Evolutionary conservation across 2,113 vertebrate genomes (phyloP).

Genomic region (Notiomystis cincta): DNA sequence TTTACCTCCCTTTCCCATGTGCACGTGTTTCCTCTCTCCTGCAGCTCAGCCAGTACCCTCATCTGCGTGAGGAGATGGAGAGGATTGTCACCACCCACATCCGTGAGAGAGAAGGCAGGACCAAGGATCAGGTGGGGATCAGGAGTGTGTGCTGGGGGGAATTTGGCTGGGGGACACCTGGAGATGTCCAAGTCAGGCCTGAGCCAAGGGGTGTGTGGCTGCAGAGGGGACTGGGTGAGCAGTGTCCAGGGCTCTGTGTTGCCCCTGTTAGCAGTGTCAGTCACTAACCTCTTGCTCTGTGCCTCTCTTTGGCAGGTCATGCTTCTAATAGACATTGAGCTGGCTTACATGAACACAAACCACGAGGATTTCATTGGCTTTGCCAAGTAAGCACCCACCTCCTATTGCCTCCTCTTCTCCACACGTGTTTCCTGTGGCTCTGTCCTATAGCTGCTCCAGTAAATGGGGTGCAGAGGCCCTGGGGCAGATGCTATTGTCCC

Average conservation of each 20-base stretch:
- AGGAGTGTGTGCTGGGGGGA: not conserved
- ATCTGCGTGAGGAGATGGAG: conserved; percentile 97
- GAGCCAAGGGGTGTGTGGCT: not conserved
- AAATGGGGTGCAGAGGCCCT: not conserved
- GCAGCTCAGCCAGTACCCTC: conserved; percentile 95
- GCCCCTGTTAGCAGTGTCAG: not conserved
- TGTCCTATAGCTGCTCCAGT: not conserved
- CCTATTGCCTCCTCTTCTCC: not conserved
- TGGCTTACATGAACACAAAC: conserved; percentile 99
- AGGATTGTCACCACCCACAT: conserved; percentile 96
- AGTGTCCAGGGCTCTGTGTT: not conserved
- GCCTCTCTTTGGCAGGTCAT: conserved; percentile 79
- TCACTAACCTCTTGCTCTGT: not conserved
- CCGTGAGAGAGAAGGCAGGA: conserved; percentile 91
- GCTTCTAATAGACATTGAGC: conserved; percentile 95
- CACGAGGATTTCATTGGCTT: conserved; percentile 99
- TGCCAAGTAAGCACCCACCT: conserved; percentile 85
- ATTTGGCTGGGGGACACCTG: not conserved
- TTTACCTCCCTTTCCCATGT: conserved; percentile 60
- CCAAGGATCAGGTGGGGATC: conserved; percentile 86
- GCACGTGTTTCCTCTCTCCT: conserved; percentile 66
- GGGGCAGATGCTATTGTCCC: not conserved
- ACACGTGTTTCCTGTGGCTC: not conserved
- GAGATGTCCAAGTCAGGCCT: not conserved
- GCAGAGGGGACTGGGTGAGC: not conserved